A percentile compares a stretch with the other conserved stretches of the same genome.
Conservation (phyloP, 2,888 invertebrate species). For the Aquatica leii region DNA sequence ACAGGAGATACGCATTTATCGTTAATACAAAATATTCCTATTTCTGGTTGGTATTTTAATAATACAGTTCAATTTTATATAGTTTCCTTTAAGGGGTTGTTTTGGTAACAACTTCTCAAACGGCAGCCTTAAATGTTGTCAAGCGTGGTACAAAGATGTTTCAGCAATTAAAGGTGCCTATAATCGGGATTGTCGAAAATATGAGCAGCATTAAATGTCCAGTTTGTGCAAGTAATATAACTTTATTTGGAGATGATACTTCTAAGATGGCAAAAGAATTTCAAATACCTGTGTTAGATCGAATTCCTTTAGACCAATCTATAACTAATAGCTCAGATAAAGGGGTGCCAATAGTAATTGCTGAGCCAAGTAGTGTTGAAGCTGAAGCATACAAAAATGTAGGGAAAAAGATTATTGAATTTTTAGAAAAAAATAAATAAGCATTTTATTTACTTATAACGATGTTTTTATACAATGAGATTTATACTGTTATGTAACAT, state of each 20-base stretch:
- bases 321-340: conserved; percentile 75
- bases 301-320: conserved; percentile 75
- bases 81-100: conserved; percentile 70
- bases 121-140: conserved; percentile 86
- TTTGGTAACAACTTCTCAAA: conserved; percentile 93
- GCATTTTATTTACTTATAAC: too few relatives aligned
- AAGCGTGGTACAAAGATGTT: conserved; percentile 89
- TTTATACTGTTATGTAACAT: too few relatives aligned
- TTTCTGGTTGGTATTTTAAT: too few relatives aligned
- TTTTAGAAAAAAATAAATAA: conserved; percentile 36
- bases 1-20: conserved; percentile 96
- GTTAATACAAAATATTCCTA: conserved; percentile 86
- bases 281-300: conserved; percentile 71
- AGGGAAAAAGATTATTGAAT: conserved; percentile 46
- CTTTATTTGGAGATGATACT: conserved; percentile 77
- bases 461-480: too few relatives aligned
- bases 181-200: conserved; percentile 90
- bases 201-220: conserved; percentile 85
- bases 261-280: conserved; percentile 70
- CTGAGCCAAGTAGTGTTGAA: conserved; percentile 63
- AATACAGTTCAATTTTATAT: too few relatives aligned
- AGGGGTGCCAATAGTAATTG: conserved; percentile 78
- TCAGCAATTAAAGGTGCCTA: conserved; percentile 79
- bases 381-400: conserved; percentile 46
- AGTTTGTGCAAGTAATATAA: conserved; percentile 76